Evolutionary conservation across 2,113 vertebrate species (phyloP).

Genomic region (Gobio gobio): DNA sequence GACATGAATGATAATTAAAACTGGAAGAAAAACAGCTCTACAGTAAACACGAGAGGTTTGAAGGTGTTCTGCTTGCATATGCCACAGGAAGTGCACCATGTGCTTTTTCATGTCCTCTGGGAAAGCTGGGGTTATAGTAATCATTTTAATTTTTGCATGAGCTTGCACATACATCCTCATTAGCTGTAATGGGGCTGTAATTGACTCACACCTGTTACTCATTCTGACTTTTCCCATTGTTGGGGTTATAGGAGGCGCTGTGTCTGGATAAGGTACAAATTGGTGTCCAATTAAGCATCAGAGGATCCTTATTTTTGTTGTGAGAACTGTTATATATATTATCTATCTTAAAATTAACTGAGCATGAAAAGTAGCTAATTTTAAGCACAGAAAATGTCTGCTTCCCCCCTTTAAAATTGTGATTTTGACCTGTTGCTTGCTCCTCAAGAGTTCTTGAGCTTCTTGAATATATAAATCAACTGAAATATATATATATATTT

Average conservation of each 20-base stretch:
- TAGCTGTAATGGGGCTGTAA: conserved; percentile 2
- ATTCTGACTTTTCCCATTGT: conserved; percentile 29
- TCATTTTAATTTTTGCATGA: background rate
- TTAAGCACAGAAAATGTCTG: background rate
- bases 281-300: conserved; percentile 7
- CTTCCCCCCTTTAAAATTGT: background rate
- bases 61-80: background rate
- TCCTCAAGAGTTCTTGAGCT: background rate
- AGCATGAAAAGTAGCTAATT: background rate
- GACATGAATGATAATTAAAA: background rate
- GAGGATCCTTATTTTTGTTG: background rate
- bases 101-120: background rate
- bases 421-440: background rate
- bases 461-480: background rate
- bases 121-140: conserved; percentile 31
- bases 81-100: background rate
- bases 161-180: conserved; percentile 15
- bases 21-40: background rate
- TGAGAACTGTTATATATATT: background rate
- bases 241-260: background rate
- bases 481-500: no score
- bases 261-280: background rate
- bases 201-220: conserved; percentile 15
- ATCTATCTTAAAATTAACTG: background rate
- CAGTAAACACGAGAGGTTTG: background rate